Evolutionary conservation across 2,113 vertebrate species (phyloP).

Genomic region (Phocoena sinus): DNA sequence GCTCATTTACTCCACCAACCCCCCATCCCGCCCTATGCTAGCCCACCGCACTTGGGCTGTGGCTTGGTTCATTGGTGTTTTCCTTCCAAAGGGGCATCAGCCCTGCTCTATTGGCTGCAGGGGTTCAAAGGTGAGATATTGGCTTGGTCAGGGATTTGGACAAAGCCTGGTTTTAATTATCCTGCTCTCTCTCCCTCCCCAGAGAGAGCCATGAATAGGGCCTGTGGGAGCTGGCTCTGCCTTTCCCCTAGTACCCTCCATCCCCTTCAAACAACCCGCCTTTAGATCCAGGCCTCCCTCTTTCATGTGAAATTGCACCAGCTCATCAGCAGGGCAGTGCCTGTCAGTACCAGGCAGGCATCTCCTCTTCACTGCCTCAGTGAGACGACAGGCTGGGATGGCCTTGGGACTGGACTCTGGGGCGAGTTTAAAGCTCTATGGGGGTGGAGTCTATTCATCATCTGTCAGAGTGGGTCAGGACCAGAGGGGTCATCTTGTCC

Average conservation of each 20-base stretch:
- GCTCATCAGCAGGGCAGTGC: slow-evolving; percentile 52
- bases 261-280: slow-evolving; percentile 38
- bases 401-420: background rate
- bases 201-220: slow-evolving; percentile 61
- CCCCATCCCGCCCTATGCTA: background rate
- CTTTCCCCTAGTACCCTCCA: slow-evolving; percentile 25
- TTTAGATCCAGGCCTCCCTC: slow-evolving; percentile 53
- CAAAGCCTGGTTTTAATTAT: slow-evolving; percentile 52
- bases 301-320: slow-evolving; percentile 53
- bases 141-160: slow-evolving; percentile 62
- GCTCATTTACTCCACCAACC: background rate
- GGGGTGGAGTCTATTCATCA: background rate
- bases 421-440: background rate
- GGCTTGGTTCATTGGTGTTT: background rate
- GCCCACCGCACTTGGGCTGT: background rate
- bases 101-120: background rate
- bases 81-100: background rate
- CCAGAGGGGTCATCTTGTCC: background rate
- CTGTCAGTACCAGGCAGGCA: slow-evolving; percentile 4
- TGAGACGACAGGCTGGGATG: background rate
- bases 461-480: background rate
- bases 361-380: background rate
- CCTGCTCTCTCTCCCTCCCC: background rate
- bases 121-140: slow-evolving; percentile 56
- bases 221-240: slow-evolving; percentile 59